phyloP scores from a whole-genome alignment of 2,888 invertebrate species.

The Latrodectus elegans region DNA sequence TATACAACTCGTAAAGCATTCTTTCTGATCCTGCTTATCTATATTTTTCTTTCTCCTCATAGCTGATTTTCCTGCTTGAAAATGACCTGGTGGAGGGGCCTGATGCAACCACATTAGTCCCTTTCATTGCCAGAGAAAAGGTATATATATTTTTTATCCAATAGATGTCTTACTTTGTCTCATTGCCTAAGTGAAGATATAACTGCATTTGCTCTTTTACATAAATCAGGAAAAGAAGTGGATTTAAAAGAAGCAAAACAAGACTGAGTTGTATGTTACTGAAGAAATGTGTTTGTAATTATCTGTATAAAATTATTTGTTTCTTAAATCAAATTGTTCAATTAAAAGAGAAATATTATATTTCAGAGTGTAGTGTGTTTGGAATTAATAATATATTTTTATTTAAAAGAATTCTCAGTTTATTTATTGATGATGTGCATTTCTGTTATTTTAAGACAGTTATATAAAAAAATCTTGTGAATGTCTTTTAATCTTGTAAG shows the following conservation, averaged over 20 bases:
- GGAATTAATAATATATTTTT: too few species aligned
- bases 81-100: constrained; percentile 52
- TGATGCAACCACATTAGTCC: constrained; percentile 54
- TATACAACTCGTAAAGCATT: neutral
- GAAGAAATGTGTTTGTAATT: too few species aligned
- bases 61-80: constrained; percentile 49
- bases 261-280: too few species aligned
- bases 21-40: constrained; percentile 24
- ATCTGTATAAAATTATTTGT: too few species aligned
- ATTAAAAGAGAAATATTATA: too few species aligned
- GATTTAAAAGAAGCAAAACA: neutral
- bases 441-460: too few species aligned
- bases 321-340: neutral
- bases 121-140: constrained; percentile 50
- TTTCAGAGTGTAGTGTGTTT: too few species aligned
- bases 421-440: too few species aligned
- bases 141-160: constrained; percentile 16
- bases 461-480: too few species aligned
- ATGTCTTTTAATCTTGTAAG: too few species aligned
- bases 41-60: constrained; percentile 55
- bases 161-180: constrained; percentile 1
- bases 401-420: too few species aligned
- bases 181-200: constrained; percentile 15
- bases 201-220: constrained; percentile 25
- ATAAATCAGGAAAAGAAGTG: constrained; percentile 23